A percentile compares a stretch with the other conserved stretches of the same genome.
phyloP scores from a whole-genome alignment of 1,140 invertebrate species.

The Drosophila ficusphila region DNA sequence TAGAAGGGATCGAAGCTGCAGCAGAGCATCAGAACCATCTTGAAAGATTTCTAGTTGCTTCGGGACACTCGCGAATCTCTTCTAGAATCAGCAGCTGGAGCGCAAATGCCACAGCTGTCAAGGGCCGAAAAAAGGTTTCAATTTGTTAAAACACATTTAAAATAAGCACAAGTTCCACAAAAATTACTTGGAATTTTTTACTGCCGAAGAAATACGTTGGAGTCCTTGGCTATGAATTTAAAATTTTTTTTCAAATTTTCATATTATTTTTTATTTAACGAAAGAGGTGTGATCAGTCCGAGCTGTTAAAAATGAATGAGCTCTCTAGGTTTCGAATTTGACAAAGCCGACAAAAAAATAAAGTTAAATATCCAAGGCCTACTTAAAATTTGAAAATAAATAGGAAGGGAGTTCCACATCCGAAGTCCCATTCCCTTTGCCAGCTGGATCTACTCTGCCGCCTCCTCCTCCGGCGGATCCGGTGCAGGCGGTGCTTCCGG shows the following conservation, averaged over 20 bases:
- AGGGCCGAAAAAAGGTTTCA: background rate
- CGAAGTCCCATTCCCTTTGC: background rate
- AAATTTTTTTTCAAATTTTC: slow-evolving; percentile 20
- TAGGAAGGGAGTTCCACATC: background rate
- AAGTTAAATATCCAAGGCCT: background rate
- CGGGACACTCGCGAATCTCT: background rate
- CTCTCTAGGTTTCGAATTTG: background rate
- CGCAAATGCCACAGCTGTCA: background rate
- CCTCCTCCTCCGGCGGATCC: background rate
- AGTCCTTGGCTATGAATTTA: slow-evolving; percentile 20
- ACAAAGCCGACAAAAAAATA: background rate
- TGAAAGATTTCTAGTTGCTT: background rate
- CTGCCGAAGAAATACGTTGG: slow-evolving; percentile 35
- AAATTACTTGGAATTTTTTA: slow-evolving; percentile 2
- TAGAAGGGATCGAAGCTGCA: slow-evolving; percentile 53
- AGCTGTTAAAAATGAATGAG: slow-evolving; percentile 28
- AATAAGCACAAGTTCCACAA: too few species aligned
- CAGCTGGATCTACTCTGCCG: background rate
- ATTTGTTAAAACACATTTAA: background rate
- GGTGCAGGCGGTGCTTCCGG: too few species aligned
- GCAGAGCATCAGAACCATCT: slow-evolving; percentile 25
- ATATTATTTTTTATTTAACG: slow-evolving; percentile 14
- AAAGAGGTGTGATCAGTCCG: slow-evolving; percentile 15
- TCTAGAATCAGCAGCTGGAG: background rate
- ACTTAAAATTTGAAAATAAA: slow-evolving; percentile 4